These are phyloP conservation scores for Notodonta ziczac DNA, from an alignment of 2,888 invertebrate genomes.

Conservation along the genomic window DNA sequence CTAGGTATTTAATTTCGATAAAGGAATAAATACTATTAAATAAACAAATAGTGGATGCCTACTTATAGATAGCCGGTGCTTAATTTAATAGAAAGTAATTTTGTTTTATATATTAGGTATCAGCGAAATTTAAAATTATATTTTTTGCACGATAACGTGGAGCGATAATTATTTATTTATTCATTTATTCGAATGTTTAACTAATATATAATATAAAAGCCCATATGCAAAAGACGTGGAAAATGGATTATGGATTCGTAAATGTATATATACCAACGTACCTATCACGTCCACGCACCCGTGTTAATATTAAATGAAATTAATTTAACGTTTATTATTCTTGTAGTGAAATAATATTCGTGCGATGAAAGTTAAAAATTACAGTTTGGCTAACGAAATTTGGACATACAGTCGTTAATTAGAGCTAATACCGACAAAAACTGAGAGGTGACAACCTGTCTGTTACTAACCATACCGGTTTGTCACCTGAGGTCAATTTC, in stretches of 20 bases:
- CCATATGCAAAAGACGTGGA: conserved; percentile 10
- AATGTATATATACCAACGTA: conserved; percentile 5
- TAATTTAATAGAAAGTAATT: no score
- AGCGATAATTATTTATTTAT: conserved; percentile 1
- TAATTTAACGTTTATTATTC: neutral
- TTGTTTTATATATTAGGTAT: conserved; percentile 7
- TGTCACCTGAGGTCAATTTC: conserved; percentile 76
- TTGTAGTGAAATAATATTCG: no score
- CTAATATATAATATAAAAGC: conserved; percentile 7
- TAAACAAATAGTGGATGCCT: no score
- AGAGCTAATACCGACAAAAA: conserved; percentile 50
- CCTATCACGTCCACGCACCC: no score
- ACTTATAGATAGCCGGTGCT: no score
- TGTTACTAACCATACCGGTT: conserved; percentile 79
- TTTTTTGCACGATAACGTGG: neutral
- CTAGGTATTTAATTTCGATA: neutral
- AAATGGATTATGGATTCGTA: neutral
- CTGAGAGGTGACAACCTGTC: conserved; percentile 72
- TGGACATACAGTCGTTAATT: conserved; percentile 56
- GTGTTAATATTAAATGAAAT: conserved; percentile 9
- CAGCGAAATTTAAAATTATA: conserved; percentile 1
- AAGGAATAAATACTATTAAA: neutral
- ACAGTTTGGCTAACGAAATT: conserved; percentile 30
- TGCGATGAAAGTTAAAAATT: conserved; percentile 14
- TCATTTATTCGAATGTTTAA: conserved; percentile 19